These are phyloP conservation scores for Bos indicus DNA, from an alignment of 2,113 vertebrate species.

Conservation along the genomic window DNA sequence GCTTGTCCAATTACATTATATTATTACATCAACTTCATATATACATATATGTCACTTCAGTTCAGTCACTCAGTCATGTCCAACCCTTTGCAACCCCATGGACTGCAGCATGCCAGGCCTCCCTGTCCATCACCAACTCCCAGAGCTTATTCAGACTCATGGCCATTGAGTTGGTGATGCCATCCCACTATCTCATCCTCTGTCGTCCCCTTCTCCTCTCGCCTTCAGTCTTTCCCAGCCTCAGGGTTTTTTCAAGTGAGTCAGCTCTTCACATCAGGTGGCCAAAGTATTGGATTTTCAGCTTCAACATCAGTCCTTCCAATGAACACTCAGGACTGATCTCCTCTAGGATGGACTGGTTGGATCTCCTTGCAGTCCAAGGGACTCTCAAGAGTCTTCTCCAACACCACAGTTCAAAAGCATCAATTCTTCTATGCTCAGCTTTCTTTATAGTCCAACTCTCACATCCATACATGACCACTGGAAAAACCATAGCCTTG, in stretches of 20 bases:
- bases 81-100: background rate
- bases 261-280: background rate
- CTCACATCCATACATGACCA: background rate
- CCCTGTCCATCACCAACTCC: background rate
- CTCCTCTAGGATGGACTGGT: background rate
- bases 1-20: background rate
- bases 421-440: background rate
- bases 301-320: background rate
- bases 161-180: background rate
- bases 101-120: background rate
- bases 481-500: background rate
- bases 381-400: background rate
- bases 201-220: background rate
- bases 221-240: background rate
- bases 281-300: background rate
- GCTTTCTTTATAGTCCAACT: background rate
- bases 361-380: background rate
- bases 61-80: background rate
- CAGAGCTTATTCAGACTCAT: background rate
- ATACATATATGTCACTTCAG: background rate
- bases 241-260: background rate
- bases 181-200: background rate
- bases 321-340: background rate
- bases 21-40: background rate
- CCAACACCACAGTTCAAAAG: background rate